phyloP scores from a whole-genome alignment of 2,888 invertebrate genomes.

The Phanerotoma sp. region DNA sequence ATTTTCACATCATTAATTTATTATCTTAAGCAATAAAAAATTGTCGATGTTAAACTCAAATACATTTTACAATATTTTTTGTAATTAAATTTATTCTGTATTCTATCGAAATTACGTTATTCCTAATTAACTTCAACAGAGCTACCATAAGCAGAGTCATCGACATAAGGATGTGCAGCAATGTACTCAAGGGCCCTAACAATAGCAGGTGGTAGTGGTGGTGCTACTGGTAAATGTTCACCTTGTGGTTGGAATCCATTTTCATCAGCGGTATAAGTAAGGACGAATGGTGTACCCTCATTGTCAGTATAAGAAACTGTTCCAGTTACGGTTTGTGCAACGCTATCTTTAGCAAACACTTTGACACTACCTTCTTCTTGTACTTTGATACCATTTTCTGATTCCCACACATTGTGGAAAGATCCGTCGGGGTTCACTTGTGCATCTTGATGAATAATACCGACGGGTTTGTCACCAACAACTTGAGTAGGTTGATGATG shows the following conservation, averaged over 20 bases:
- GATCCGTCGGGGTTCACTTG: constrained; percentile 36
- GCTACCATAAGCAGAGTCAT: constrained; percentile 1
- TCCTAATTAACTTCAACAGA: constrained; percentile 7
- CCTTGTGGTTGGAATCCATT: constrained; percentile 37
- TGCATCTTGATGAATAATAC: constrained; percentile 28
- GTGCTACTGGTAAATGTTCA: constrained; percentile 34
- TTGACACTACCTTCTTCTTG: constrained; percentile 32
- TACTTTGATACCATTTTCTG: constrained; percentile 38
- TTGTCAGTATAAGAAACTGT: constrained; percentile 33
- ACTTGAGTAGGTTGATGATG: neutral
- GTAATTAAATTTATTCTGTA: neutral
- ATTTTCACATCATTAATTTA: too few relatives aligned
- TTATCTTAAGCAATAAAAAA: too few relatives aligned
- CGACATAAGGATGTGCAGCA: constrained; percentile 32
- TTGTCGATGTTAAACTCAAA: too few relatives aligned
- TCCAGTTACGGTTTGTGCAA: constrained; percentile 28
- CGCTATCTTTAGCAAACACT: constrained; percentile 12
- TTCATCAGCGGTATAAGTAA: constrained; percentile 38
- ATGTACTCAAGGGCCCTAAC: constrained; percentile 35
- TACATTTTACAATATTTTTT: too few relatives aligned
- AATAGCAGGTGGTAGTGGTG: constrained; percentile 28
- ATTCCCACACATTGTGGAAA: constrained; percentile 33
- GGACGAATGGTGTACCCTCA: constrained; percentile 30
- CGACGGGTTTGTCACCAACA: constrained; percentile 16
- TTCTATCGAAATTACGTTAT: neutral